Percentiles rank a stretch among this genome's conserved stretches.
Conservation (phyloP, 2,797 vertebrate species). For the Distichodus sexfasciatus region DNA sequence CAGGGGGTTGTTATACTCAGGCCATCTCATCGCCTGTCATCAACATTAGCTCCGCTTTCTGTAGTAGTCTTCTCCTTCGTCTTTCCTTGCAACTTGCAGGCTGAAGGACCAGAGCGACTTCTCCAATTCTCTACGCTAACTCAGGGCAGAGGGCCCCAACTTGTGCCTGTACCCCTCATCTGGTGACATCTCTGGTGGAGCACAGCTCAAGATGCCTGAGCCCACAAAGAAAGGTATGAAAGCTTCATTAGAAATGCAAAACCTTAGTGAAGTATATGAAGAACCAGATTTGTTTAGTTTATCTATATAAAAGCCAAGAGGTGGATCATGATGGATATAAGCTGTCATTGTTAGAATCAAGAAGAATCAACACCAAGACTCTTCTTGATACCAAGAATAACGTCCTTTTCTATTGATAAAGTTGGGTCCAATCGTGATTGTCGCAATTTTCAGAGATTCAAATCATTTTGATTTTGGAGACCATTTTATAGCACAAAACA, state of each 20-base stretch:
- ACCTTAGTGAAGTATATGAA: no score
- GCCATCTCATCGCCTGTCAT: constrained; percentile 47
- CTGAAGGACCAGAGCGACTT: constrained; percentile 21
- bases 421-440: no score
- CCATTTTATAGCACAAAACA: no score
- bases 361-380: no score
- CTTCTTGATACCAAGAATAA: no score
- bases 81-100: not conserved
- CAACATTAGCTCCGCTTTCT: constrained; percentile 62
- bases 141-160: constrained; percentile 44
- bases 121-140: constrained; percentile 7
- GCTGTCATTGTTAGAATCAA: no score
- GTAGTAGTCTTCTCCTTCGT: constrained; percentile 1
- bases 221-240: constrained; percentile 89
- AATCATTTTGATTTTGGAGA: no score
- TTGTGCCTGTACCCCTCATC: constrained; percentile 41
- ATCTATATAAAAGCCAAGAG: no score
- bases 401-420: no score
- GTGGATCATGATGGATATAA: no score
- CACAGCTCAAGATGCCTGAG: constrained; percentile 90
- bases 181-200: constrained; percentile 65
- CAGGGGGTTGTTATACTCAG: constrained; percentile 63
- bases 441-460: no score
- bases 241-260: not conserved
- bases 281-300: no score